These are phyloP conservation scores for Serinus canaria DNA, from an alignment of 2,113 vertebrate genomes.

Conservation along the genomic window DNA sequence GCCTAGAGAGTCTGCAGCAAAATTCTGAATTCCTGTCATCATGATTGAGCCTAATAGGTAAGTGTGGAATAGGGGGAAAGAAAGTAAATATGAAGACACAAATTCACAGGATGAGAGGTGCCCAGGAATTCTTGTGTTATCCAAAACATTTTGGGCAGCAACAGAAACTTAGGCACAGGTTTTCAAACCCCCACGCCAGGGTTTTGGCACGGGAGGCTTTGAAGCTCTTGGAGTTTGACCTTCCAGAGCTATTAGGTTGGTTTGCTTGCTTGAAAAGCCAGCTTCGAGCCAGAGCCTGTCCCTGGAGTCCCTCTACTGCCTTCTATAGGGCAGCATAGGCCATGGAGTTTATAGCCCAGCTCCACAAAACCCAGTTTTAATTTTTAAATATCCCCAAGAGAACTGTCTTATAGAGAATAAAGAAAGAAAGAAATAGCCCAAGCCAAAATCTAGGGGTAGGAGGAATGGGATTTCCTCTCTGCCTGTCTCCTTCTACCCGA, in stretches of 20 bases:
- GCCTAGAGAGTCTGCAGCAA: not conserved
- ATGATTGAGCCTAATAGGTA: not conserved
- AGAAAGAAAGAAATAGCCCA: not conserved
- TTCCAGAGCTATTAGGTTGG: not conserved
- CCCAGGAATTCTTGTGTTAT: not conserved
- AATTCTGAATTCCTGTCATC: not conserved
- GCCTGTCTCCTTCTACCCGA: not conserved
- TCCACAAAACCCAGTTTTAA: conserved; percentile 16
- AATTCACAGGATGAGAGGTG: not conserved
- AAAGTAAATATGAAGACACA: fast-evolving
- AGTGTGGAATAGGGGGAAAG: not conserved
- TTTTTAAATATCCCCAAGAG: conserved; percentile 18
- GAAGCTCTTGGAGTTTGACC: not conserved
- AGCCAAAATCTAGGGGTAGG: not conserved
- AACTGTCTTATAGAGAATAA: not conserved
- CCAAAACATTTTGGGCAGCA: not conserved
- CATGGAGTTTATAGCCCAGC: not conserved
- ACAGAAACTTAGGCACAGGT: not conserved
- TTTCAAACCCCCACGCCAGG: not conserved
- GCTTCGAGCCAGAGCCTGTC: not conserved
- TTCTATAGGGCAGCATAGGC: not conserved
- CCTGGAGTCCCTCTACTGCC: not conserved
- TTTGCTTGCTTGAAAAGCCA: not conserved
- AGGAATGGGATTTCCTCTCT: conserved; percentile 38
- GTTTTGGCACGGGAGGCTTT: not conserved